Evolutionary conservation across 30 jellyfish, hydroid and myxozoan genomes (phyloP), one percentile per base, ranked within the genome.

Genomic region (Rhopilema esculentum): DNA sequence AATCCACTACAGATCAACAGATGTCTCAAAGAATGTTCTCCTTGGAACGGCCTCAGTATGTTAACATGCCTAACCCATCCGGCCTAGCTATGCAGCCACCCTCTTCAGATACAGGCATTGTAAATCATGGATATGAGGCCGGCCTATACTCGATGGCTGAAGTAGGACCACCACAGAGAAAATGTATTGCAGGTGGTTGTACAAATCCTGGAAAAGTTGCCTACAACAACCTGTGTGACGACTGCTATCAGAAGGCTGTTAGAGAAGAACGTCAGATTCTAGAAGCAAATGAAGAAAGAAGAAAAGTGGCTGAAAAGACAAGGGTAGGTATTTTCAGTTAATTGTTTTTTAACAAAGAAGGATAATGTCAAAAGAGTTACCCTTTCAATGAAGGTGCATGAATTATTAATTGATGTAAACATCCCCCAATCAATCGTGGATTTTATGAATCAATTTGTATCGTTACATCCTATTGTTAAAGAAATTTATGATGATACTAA

Each of bases 81-180:
- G 67, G 30, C 53, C 19, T 23, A 52, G 48, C 49, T 52, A 27
- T 25, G 16, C 69, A 26, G 32, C 49, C 51, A 27, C 80, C 89
- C 89, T 28, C 80, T 49, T 18, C 82, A 23, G n/a, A 49, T 9
- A 4, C 68, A 20, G 70, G 69, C 25, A 62, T 62, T 50, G 78
- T 85, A 62, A 85, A 85, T 50, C 52, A 31, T 20, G 94, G 88
- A 8, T 85, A 85, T 75, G 75, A 73, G 69, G 79, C 76, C 19
- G 88, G 94, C 0, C n/a, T 61, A 31, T 85, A 85, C 66, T 75
- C 94, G 19, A 57, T 32, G 69, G 27, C 53, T 20, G 33, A 48
- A 27, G 65, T 19, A 0, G 50, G 8, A 21, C 78, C 1, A 16
- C 30, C 48, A 48, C 48, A 30, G 16, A 50, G 79, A 57, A 49